Percentiles rank a stretch among this genome's conserved stretches.
Conservation (phyloP, 2,113 vertebrate species). For the Oriolus oriolus region DNA sequence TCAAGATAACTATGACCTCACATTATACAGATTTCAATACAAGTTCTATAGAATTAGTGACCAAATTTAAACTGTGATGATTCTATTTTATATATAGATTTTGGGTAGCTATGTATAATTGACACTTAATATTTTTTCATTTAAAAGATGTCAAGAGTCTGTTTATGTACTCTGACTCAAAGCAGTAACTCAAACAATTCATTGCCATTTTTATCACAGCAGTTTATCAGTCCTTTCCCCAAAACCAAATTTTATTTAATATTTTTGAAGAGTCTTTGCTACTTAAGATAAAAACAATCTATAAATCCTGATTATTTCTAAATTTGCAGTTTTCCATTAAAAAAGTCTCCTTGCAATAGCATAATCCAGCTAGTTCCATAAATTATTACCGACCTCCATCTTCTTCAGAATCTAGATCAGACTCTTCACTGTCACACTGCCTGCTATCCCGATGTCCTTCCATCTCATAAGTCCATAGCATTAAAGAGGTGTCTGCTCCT, state of each 20-base stretch:
- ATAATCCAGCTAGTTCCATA: background rate
- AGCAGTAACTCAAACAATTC: background rate
- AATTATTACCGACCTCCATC: conserved; percentile 83
- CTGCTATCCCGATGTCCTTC: conserved; percentile 84
- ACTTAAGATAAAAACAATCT: background rate
- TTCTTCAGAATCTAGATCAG: conserved; percentile 94
- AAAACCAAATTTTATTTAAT: background rate
- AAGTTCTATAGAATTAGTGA: background rate
- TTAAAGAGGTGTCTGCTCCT: conserved; percentile 90
- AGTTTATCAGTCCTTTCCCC: background rate
- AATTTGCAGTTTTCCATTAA: background rate
- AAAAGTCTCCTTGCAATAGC: background rate
- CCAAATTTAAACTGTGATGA: background rate
- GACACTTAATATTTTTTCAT: background rate
- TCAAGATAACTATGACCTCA: background rate
- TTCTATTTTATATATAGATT: background rate
- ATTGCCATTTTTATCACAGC: background rate
- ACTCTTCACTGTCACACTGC: conserved; percentile 93
- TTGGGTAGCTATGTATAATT: background rate
- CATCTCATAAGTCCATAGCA: conserved; percentile 91
- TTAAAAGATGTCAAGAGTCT: background rate
- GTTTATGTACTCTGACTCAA: background rate
- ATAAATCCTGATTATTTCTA: background rate
- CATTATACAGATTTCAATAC: background rate
- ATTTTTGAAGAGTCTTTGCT: background rate